A percentile compares a stretch with the other conserved stretches of the same genome.
Conservation (phyloP, 1,140 invertebrate genomes). For the Cydia splendana region DNA sequence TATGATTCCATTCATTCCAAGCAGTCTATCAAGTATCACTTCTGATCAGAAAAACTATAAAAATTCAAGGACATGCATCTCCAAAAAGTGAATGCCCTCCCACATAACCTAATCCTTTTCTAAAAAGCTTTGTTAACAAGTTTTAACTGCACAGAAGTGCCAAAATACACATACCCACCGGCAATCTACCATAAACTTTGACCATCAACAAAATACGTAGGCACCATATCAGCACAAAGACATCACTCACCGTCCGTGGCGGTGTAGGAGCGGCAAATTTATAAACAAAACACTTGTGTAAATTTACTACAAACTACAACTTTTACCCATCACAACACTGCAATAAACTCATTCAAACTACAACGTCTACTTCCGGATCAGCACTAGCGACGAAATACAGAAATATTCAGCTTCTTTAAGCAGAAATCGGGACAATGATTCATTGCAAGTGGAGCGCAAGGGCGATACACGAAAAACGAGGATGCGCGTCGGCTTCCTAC, state of each 20-base stretch:
- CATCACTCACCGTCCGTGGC: constrained; percentile 27
- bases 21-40: not conserved
- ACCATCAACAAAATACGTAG: constrained; percentile 24
- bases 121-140: constrained; percentile 10
- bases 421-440: constrained; percentile 72
- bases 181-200: not conserved
- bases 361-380: constrained; percentile 33
- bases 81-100: constrained; percentile 29
- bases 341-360: constrained; percentile 39
- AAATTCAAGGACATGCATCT: constrained; percentile 13
- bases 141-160: constrained; percentile 21
- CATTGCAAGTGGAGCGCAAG: constrained; percentile 51
- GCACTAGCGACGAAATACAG: constrained; percentile 37
- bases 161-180: not conserved
- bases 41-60: constrained; percentile 8
- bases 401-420: constrained; percentile 55
- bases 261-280: constrained; percentile 52
- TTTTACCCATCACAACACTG: constrained; percentile 40
- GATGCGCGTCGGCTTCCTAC: constrained; percentile 43
- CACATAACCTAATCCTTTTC: constrained; percentile 22
- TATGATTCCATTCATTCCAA: not conserved
- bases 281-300: constrained; percentile 71
- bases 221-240: constrained; percentile 26
- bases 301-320: constrained; percentile 34
- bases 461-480: constrained; percentile 38